Conservation (phyloP, 2,113 vertebrate species). For the Origma solitaria region DNA sequence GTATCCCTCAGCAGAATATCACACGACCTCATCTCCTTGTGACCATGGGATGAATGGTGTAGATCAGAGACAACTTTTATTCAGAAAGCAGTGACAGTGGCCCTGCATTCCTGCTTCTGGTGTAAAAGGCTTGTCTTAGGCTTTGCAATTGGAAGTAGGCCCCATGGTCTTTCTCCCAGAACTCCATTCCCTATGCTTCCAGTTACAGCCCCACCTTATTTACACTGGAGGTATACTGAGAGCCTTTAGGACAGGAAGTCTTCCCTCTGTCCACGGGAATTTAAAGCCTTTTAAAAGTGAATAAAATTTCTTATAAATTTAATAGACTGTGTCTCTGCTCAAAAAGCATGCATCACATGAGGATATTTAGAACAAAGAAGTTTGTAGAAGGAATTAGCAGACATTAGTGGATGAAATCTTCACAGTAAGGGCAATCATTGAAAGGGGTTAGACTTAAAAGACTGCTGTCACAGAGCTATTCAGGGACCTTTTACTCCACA, state of each 20-base stretch:
- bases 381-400: not conserved
- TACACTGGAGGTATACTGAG: not conserved
- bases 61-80: not conserved
- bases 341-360: not conserved
- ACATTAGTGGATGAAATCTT: not conserved
- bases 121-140: not conserved
- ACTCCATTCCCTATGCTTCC: not conserved
- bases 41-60: not conserved
- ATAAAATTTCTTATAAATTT: not conserved
- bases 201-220: not conserved
- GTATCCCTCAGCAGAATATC: not conserved
- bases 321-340: not conserved
- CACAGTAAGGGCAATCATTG: not conserved
- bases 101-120: not conserved
- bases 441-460: not conserved
- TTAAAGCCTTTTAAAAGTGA: not conserved
- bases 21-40: not conserved
- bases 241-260: not conserved
- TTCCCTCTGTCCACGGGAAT: not conserved
- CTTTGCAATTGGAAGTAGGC: not conserved
- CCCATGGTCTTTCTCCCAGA: not conserved
- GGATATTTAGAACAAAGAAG: not conserved
- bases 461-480: not conserved
- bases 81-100: not conserved
- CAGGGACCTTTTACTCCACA: not conserved